These are phyloP conservation scores for Schizaphis graminum DNA, from an alignment of 2,888 invertebrate species.

Conservation along the genomic window DNA sequence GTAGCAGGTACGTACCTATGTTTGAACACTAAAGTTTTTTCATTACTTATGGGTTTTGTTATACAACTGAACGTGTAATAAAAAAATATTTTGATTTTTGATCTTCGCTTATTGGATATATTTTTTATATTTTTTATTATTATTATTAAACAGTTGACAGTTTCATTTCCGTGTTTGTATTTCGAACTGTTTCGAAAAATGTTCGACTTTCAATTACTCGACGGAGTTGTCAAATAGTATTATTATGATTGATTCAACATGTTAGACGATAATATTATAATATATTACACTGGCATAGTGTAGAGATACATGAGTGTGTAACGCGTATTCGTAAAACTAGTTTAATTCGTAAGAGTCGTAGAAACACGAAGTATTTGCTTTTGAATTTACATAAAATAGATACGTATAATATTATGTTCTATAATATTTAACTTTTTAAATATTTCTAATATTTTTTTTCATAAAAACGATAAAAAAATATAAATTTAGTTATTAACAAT, in stretches of 20 bases:
- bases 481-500: background rate
- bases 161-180: background rate
- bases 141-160: background rate
- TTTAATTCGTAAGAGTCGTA: background rate
- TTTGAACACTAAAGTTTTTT: background rate
- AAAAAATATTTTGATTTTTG: constrained; percentile 17
- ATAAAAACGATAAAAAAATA: background rate
- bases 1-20: background rate
- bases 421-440: background rate
- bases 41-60: background rate
- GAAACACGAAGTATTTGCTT: background rate
- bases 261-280: background rate
- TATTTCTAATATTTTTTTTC: too few species aligned
- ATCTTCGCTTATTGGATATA: background rate
- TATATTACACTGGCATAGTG: background rate
- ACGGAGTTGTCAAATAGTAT: background rate
- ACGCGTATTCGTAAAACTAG: background rate
- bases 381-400: background rate
- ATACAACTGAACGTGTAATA: background rate
- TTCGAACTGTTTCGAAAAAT: background rate
- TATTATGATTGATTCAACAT: background rate
- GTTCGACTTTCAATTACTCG: background rate
- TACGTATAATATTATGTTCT: background rate
- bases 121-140: background rate
- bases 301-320: background rate